phyloP scores from a whole-genome alignment of 2,888 invertebrate genomes.

The Drosophila austrosaltans region DNA sequence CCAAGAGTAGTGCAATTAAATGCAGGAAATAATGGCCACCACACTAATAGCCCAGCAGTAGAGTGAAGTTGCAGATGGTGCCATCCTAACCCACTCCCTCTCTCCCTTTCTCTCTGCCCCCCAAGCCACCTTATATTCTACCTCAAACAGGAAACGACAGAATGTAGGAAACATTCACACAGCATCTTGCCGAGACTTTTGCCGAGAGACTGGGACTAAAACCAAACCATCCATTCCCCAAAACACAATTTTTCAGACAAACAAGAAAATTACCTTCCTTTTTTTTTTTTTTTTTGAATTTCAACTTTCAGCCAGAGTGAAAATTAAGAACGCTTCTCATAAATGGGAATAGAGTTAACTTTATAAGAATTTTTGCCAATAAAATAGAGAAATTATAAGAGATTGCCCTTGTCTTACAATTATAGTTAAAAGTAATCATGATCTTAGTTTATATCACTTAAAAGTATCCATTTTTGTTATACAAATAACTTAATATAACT shows the following conservation, averaged over 20 bases:
- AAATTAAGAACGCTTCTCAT: constrained; percentile 10
- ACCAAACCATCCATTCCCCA: constrained; percentile 21
- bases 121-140: too few species aligned
- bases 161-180: constrained; percentile 51
- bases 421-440: too few species aligned
- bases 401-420: too few species aligned
- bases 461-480: too few species aligned
- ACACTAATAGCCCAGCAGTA: constrained; percentile 42
- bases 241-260: constrained; percentile 39
- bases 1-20: constrained; percentile 78
- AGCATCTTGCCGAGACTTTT: constrained; percentile 54
- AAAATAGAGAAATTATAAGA: too few species aligned
- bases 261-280: constrained; percentile 21
- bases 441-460: too few species aligned
- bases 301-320: constrained; percentile 18
- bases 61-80: constrained; percentile 8
- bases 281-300: background rate
- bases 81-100: too few species aligned
- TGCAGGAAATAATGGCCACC: constrained; percentile 80
- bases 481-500: too few species aligned
- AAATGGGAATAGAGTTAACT: background rate
- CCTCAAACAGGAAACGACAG: constrained; percentile 54
- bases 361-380: background rate
- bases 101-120: too few species aligned
- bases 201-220: constrained; percentile 6